A percentile compares a stretch with the other conserved stretches of the same genome.
These are phyloP conservation scores for Clarias gariepinus DNA, from an alignment of 2,113 vertebrate genomes.

Conservation along the genomic window DNA sequence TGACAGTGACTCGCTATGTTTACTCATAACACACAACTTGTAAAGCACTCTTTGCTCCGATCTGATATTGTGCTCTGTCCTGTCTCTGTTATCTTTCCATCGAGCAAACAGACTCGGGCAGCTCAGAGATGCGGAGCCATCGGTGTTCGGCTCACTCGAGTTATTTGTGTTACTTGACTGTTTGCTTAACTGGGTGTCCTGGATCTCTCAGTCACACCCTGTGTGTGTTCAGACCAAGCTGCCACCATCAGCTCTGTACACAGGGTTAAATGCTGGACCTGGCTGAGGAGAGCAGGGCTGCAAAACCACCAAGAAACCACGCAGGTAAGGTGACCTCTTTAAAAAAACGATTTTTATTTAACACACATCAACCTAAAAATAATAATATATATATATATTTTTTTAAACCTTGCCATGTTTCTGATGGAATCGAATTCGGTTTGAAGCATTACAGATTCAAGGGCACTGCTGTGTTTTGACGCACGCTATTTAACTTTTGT, in stretches of 20 bases:
- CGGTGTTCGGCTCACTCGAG: neutral
- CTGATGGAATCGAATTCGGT: neutral
- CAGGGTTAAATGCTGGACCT: conserved; percentile 70
- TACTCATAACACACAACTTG: conserved; percentile 29
- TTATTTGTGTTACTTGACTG: conserved; percentile 43
- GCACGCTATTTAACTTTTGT: neutral
- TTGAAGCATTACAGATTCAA: neutral
- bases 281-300: conserved; percentile 62
- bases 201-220: conserved; percentile 57
- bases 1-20: neutral
- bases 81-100: conserved; percentile 41
- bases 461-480: neutral
- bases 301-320: conserved; percentile 63
- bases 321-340: conserved; percentile 65
- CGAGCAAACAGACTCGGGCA: conserved; percentile 37
- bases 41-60: neutral
- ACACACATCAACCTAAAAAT: neutral
- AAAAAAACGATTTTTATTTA: neutral
- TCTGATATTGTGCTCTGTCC: conserved; percentile 31
- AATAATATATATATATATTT: too few relatives aligned
- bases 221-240: conserved; percentile 58
- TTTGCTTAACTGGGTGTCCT: conserved; percentile 53
- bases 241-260: conserved; percentile 65
- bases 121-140: conserved; percentile 45
- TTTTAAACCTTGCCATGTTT: neutral